phyloP scores from a whole-genome alignment of 1,140 invertebrate genomes.

The Nasonia vitripennis region DNA sequence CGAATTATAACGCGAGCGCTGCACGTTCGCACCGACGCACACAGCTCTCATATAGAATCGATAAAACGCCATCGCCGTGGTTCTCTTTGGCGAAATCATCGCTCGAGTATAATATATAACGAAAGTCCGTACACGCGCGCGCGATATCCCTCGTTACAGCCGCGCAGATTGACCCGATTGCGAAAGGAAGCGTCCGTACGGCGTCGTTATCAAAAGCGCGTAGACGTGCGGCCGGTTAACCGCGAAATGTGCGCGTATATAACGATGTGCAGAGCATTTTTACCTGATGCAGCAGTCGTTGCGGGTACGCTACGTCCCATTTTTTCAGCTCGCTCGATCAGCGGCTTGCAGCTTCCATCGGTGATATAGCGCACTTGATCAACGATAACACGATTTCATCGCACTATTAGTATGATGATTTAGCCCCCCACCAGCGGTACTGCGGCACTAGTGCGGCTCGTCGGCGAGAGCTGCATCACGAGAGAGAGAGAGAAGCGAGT shows the following conservation, averaged over 20 bases:
- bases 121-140: constrained; percentile 14
- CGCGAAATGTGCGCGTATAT: constrained; percentile 20
- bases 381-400: neutral
- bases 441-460: neutral
- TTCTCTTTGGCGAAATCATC: neutral
- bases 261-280: constrained; percentile 45
- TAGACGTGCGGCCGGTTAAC: neutral
- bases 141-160: constrained; percentile 59
- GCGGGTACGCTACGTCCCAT: constrained; percentile 16
- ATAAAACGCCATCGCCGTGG: neutral
- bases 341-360: too few relatives aligned
- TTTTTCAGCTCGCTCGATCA: neutral
- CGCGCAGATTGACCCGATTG: constrained; percentile 60
- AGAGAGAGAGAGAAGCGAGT: neutral
- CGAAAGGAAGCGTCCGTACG: constrained; percentile 58
- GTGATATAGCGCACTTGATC: neutral
- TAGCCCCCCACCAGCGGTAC: too few relatives aligned
- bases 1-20: neutral
- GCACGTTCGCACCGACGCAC: too few relatives aligned
- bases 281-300: constrained; percentile 13
- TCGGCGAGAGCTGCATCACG: neutral
- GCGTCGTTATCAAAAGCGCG: constrained; percentile 27
- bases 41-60: neutral
- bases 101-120: neutral
- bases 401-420: neutral